These are phyloP conservation scores for Bubo scandiacus DNA, from an alignment of 2,113 vertebrate species.

Conservation along the genomic window DNA sequence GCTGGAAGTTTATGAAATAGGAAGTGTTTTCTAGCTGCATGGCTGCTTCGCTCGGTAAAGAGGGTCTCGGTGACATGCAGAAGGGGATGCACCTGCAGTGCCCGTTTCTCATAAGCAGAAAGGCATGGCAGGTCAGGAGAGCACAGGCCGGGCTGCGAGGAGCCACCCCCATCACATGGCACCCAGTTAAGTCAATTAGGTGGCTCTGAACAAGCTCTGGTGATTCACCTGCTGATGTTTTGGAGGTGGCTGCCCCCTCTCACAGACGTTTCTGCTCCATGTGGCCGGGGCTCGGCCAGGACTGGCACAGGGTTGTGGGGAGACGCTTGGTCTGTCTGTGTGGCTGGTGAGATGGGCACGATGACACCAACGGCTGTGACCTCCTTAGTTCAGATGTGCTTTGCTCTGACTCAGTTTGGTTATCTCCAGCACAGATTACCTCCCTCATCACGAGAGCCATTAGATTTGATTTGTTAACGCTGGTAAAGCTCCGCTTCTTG, in stretches of 20 bases:
- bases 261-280: fast-evolving
- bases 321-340: neutral
- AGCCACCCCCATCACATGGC: neutral
- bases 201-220: neutral
- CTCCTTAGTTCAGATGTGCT: neutral
- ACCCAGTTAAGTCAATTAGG: neutral
- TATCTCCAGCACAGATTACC: neutral
- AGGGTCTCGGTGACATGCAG: neutral
- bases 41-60: neutral
- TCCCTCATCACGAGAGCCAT: neutral
- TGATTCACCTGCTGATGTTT: fast-evolving
- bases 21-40: neutral
- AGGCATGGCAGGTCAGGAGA: neutral
- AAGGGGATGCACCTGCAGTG: conserved; percentile 1
- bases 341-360: fast-evolving
- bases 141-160: neutral
- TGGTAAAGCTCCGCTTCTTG: neutral
- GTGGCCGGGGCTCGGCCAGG: fast-evolving
- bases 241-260: neutral
- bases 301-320: neutral
- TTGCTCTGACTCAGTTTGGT: neutral
- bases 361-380: neutral
- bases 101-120: neutral
- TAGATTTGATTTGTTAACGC: neutral
- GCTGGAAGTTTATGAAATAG: neutral